Evolutionary conservation across 1,140 invertebrate genomes (phyloP).

Genomic region (Epicauta chinensis): DNA sequence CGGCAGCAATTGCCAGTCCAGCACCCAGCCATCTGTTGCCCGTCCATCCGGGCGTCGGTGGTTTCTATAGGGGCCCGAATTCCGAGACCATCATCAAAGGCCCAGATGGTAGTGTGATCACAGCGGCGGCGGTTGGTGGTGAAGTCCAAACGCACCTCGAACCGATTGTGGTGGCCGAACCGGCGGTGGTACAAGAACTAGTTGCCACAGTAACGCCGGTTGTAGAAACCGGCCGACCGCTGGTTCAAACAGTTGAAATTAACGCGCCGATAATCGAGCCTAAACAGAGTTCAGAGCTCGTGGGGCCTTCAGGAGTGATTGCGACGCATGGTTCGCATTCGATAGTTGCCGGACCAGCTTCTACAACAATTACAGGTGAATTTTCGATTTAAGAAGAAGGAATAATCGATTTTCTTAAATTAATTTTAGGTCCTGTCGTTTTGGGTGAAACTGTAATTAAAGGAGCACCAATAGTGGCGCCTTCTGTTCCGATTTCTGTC

Average conservation of each 20-base stretch:
- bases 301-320: constrained; percentile 36
- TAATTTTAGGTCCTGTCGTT: constrained; percentile 3
- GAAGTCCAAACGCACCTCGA: constrained; percentile 20
- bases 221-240: constrained; percentile 18
- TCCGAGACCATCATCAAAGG: constrained; percentile 37
- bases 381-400: not conserved
- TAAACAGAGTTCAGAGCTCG: constrained; percentile 29
- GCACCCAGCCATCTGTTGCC: constrained; percentile 9
- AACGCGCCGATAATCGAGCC: constrained; percentile 27
- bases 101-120: constrained; percentile 36
- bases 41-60: constrained; percentile 31
- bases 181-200: not conserved
- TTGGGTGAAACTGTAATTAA: constrained; percentile 9
- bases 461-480: not conserved
- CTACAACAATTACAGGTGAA: constrained; percentile 34
- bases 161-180: constrained; percentile 29
- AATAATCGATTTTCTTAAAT: not conserved
- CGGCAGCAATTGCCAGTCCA: constrained; percentile 2
- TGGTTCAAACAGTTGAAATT: constrained; percentile 29
- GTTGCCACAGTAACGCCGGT: constrained; percentile 1
- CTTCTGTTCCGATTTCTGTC: constrained; percentile 9
- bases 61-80: constrained; percentile 34
- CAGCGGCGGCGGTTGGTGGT: constrained; percentile 29
- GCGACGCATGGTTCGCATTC: constrained; percentile 32
- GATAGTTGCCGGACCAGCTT: constrained; percentile 34